Evolutionary conservation across 2,113 vertebrate genomes (phyloP).

Genomic region (Bujurquina vittata): DNA sequence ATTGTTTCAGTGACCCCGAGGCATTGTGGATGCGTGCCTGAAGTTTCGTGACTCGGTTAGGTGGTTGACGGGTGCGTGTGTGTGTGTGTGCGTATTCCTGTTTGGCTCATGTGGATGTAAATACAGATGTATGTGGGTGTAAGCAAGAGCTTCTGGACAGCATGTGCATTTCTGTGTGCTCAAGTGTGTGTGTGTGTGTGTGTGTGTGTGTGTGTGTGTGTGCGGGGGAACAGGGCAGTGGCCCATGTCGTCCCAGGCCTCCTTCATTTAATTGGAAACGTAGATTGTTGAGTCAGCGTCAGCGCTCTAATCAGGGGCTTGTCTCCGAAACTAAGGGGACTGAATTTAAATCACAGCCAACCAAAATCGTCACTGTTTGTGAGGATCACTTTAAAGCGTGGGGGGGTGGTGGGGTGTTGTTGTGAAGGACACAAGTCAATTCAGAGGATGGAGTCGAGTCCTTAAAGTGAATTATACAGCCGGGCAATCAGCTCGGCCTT

Average conservation of each 20-base stretch:
- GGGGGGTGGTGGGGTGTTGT: neutral
- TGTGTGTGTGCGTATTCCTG: neutral
- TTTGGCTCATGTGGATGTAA: conserved; percentile 19
- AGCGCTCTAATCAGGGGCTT: conserved; percentile 52
- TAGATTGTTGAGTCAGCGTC: conserved; percentile 67
- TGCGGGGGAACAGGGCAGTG: conserved; percentile 65
- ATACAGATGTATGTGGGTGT: conserved; percentile 31
- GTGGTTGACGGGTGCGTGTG: neutral
- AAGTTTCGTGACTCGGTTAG: conserved; percentile 21
- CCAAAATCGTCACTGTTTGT: conserved; percentile 40
- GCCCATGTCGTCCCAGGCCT: conserved; percentile 61
- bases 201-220: neutral
- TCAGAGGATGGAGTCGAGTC: neutral
- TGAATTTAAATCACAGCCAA: conserved; percentile 55
- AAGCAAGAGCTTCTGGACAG: neutral
- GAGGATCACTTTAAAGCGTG: conserved; percentile 30
- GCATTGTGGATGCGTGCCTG: conserved; percentile 28
- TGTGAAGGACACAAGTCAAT: neutral
- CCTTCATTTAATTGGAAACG: conserved; percentile 69
- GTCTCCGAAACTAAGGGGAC: conserved; percentile 47
- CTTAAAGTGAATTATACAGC: neutral
- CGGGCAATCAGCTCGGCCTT: neutral
- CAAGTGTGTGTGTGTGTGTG: neutral
- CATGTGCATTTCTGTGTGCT: neutral
- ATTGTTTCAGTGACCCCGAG: conserved; percentile 43